phyloP scores from a whole-genome alignment of 2,797 vertebrate genomes.

The Chiloscyllium punctatum region DNA sequence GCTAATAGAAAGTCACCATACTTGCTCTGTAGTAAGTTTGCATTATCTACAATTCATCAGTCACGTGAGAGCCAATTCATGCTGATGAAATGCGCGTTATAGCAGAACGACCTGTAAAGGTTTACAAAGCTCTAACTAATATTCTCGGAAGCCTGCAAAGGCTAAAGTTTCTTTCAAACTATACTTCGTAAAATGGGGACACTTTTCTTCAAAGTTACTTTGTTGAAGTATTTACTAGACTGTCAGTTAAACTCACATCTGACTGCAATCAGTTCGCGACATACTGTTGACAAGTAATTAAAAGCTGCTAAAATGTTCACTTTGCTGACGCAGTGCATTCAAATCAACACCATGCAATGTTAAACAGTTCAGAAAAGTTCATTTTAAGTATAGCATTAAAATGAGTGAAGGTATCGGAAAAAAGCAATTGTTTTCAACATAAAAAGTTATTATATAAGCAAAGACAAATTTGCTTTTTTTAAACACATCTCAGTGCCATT shows the following conservation, averaged over 20 bases:
- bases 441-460: conserved; percentile 25
- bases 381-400: not conserved
- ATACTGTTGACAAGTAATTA: conserved; percentile 37
- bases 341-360: conserved; percentile 29
- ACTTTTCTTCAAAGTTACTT: conserved; percentile 12
- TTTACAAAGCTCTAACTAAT: not conserved
- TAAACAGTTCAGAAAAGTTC: not conserved
- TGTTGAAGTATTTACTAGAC: conserved; percentile 29
- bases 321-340: not conserved
- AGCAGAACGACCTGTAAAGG: not conserved
- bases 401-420: not conserved
- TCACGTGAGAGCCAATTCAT: no score
- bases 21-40: no score
- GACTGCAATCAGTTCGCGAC: conserved; percentile 28
- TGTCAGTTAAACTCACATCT: conserved; percentile 26
- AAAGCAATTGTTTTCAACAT: conserved; percentile 10
- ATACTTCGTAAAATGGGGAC: not conserved
- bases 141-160: not conserved
- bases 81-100: no score
- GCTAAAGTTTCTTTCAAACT: not conserved
- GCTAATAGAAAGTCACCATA: no score
- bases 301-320: conserved; percentile 38
- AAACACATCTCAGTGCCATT: not conserved
- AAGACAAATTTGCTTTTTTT: not conserved
- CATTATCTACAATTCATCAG: no score